These are phyloP conservation scores for Stomorhina lunata DNA, from an alignment of 2,888 invertebrate genomes.

Conservation along the genomic window DNA sequence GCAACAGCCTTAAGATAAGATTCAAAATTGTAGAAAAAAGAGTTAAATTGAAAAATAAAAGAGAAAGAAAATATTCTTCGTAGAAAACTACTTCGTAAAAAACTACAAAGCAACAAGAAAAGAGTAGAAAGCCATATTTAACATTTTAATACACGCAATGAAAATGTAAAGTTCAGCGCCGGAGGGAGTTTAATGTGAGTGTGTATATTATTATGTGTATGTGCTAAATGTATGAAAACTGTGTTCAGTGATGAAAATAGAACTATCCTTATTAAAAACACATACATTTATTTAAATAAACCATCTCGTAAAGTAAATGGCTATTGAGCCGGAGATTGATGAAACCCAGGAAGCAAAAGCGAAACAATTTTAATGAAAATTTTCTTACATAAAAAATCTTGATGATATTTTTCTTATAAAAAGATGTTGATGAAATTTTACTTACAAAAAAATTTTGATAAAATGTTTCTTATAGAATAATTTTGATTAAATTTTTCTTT, in stretches of 20 bases:
- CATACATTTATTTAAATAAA: background rate
- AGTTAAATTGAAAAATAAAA: conserved; percentile 8
- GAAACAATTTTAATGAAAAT: background rate
- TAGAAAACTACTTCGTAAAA: background rate
- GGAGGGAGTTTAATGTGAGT: background rate
- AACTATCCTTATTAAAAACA: conserved; percentile 13
- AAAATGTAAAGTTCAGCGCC: conserved; percentile 27
- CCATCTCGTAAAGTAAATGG: background rate
- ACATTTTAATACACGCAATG: conserved; percentile 33
- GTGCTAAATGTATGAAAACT: background rate
- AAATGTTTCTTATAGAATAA: too few species aligned
- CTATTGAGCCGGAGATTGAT: background rate
- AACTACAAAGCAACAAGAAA: background rate
- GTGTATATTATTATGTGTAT: background rate
- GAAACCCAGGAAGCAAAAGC: background rate
- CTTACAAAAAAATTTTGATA: too few species aligned
- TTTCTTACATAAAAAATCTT: too few species aligned
- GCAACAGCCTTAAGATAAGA: conserved; percentile 8
- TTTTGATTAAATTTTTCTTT: too few species aligned
- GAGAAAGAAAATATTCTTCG: background rate
- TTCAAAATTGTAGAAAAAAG: conserved; percentile 36
- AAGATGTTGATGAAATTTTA: background rate
- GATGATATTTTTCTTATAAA: too few species aligned
- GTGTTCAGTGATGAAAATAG: background rate
- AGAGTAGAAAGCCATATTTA: background rate